A percentile compares a stretch with the other conserved stretches of the same genome.
These are phyloP conservation scores for Drosophila guanche DNA, from an alignment of 1,140 invertebrate genomes.

Conservation along the genomic window DNA sequence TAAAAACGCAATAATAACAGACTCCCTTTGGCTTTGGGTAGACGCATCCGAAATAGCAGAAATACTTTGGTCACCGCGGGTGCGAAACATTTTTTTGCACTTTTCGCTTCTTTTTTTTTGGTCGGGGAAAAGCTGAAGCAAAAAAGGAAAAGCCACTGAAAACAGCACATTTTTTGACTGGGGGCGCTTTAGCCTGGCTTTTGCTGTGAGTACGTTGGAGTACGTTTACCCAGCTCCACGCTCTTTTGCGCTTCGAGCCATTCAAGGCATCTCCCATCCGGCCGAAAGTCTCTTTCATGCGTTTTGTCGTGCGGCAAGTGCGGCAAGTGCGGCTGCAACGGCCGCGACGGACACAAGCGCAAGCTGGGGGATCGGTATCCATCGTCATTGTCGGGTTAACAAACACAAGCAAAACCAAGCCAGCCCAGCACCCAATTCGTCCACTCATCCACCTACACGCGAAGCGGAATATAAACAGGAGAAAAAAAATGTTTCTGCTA, in stretches of 20 bases:
- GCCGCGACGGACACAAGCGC: constrained; percentile 33
- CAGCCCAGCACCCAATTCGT: background rate
- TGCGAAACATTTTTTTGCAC: constrained; percentile 61
- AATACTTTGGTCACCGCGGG: constrained; percentile 76
- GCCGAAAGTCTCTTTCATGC: constrained; percentile 29
- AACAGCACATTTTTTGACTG: constrained; percentile 44
- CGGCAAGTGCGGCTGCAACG: constrained; percentile 59
- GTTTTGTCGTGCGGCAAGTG: constrained; percentile 47
- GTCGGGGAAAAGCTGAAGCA: constrained; percentile 27
- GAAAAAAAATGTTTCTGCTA: constrained; percentile 43
- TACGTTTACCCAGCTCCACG: no score
- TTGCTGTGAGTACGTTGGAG: constrained; percentile 21
- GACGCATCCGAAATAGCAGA: constrained; percentile 35
- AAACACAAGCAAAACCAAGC: constrained; percentile 12
- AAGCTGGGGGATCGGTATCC: constrained; percentile 22
- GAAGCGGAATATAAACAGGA: constrained; percentile 7
- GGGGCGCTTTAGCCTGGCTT: constrained; percentile 44
- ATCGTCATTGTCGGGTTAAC: constrained; percentile 46
- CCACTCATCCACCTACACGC: constrained; percentile 17
- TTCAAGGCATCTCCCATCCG: constrained; percentile 28
- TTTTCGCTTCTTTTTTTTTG: constrained; percentile 42
- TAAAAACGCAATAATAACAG: constrained; percentile 81
- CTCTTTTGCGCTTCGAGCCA: constrained; percentile 8
- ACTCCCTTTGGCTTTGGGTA: background rate
- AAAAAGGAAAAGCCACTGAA: constrained; percentile 6